phyloP scores from a whole-genome alignment of 2,797 vertebrate species.

The Aeoliscus strigatus region DNA sequence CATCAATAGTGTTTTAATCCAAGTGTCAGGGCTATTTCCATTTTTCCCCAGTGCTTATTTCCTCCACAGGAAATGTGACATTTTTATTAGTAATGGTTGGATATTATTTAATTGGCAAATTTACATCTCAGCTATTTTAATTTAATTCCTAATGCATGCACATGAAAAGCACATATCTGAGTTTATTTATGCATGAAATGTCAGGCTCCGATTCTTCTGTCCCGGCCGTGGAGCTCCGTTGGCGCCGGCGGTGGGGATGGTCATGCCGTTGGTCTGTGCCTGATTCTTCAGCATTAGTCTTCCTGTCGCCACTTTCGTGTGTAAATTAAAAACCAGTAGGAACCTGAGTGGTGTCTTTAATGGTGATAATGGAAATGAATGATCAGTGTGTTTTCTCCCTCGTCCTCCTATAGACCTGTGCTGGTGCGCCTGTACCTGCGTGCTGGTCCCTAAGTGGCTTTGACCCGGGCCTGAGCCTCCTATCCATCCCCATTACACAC shows the following conservation, averaged over 20 bases:
- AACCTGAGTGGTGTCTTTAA: slow-evolving; percentile 62
- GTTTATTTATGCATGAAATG: slow-evolving; percentile 68
- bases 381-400: slow-evolving; percentile 41
- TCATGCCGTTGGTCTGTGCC: slow-evolving; percentile 49
- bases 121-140: slow-evolving; percentile 63
- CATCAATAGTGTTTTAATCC: slow-evolving; percentile 74
- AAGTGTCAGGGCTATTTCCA: slow-evolving; percentile 68
- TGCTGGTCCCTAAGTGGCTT: slow-evolving; percentile 75
- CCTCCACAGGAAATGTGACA: slow-evolving; percentile 59
- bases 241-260: slow-evolving; percentile 41
- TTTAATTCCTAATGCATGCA: slow-evolving; percentile 58
- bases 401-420: slow-evolving; percentile 58
- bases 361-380: slow-evolving; percentile 75
- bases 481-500: slow-evolving; percentile 80
- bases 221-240: slow-evolving; percentile 40
- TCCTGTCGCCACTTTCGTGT: slow-evolving; percentile 56
- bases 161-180: slow-evolving; percentile 51
- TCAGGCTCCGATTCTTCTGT: slow-evolving; percentile 51
- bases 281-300: slow-evolving; percentile 61
- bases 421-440: slow-evolving; percentile 70
- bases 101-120: slow-evolving; percentile 68
- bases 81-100: slow-evolving; percentile 67
- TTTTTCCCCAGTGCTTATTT: slow-evolving; percentile 55
- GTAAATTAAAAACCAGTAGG: slow-evolving; percentile 67
- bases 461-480: slow-evolving; percentile 74